phyloP scores from a whole-genome alignment of 2,888 invertebrate genomes.

The Nemotelus nigrinus region DNA sequence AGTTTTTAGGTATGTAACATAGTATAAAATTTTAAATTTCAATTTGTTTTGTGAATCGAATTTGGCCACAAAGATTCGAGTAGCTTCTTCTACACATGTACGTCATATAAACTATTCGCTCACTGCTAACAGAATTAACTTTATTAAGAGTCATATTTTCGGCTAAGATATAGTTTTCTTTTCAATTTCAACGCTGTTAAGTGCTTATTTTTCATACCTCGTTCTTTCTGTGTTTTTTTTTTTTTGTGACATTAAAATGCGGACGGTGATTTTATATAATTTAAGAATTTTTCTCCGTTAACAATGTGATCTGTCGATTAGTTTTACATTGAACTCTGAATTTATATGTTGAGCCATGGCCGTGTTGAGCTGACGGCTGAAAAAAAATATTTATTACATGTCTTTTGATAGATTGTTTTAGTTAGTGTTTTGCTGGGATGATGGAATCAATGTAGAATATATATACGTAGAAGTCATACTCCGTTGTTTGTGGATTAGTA shows the following conservation, averaged over 20 bases:
- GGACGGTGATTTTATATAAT: slow-evolving; percentile 42
- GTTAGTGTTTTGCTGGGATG: too few species aligned
- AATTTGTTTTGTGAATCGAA: neutral
- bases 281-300: too few species aligned
- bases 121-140: neutral
- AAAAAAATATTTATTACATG: too few species aligned
- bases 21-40: neutral
- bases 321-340: too few species aligned
- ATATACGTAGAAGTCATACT: too few species aligned
- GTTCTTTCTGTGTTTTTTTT: neutral
- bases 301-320: too few species aligned
- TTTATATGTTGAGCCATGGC: too few species aligned
- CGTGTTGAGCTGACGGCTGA: too few species aligned
- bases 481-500: too few species aligned
- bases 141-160: neutral
- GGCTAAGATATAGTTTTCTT: slow-evolving; percentile 3
- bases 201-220: neutral
- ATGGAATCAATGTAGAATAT: too few species aligned
- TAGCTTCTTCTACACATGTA: too few species aligned
- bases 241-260: slow-evolving; percentile 31
- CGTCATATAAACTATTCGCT: neutral
- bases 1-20: neutral
- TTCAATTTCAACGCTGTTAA: neutral
- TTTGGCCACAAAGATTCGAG: slow-evolving; percentile 1
- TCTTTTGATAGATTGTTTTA: too few species aligned